Evolutionary conservation across 2,797 vertebrate genomes (phyloP).

Genomic region (Gymnoscopelus braueri): DNA sequence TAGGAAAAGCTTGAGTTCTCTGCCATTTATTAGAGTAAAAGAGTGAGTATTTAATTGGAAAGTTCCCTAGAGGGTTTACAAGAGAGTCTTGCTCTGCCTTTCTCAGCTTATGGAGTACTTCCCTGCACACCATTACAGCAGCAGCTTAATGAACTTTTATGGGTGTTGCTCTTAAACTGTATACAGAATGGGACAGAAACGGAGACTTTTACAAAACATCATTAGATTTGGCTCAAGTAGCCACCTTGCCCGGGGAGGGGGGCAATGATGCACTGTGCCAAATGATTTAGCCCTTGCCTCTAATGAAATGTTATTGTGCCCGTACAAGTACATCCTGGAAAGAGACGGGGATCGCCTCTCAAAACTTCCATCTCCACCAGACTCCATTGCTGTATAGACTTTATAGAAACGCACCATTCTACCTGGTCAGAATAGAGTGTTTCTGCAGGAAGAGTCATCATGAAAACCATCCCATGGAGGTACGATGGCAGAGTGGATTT

Average conservation of each 20-base stretch:
- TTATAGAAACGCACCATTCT: constrained; percentile 19
- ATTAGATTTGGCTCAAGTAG: constrained; percentile 69
- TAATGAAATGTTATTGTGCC: constrained; percentile 55
- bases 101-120: constrained; percentile 74
- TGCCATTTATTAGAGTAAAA: constrained; percentile 66
- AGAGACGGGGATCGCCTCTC: constrained; percentile 31
- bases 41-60: constrained; percentile 75
- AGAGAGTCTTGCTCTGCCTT: constrained; percentile 69
- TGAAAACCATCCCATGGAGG: constrained; percentile 36
- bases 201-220: constrained; percentile 68
- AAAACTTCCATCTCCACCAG: constrained; percentile 20
- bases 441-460: constrained; percentile 23
- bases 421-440: constrained; percentile 21
- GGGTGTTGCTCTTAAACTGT: constrained; percentile 78
- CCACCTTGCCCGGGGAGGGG: constrained; percentile 52
- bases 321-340: constrained; percentile 60
- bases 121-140: constrained; percentile 75
- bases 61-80: constrained; percentile 77
- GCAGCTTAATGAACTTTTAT: constrained; percentile 83
- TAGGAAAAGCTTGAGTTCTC: constrained; percentile 77
- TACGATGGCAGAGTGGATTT: constrained; percentile 52
- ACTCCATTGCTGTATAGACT: constrained; percentile 10
- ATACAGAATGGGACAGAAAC: constrained; percentile 67
- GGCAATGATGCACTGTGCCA: constrained; percentile 49
- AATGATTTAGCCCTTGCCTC: constrained; percentile 60